phyloP scores from a whole-genome alignment of 2,888 invertebrate genomes.

The Panopea generosa region DNA sequence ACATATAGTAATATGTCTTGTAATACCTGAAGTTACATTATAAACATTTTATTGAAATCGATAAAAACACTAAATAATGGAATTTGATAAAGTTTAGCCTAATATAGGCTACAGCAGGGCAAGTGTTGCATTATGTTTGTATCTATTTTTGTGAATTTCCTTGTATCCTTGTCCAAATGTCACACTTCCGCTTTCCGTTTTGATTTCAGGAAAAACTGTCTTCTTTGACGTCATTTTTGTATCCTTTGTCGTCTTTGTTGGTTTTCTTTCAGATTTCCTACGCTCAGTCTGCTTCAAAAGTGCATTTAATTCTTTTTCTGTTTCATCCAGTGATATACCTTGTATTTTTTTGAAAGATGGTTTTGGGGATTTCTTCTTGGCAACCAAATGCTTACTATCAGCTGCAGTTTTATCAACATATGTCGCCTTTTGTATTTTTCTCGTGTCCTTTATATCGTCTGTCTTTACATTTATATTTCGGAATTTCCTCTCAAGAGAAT shows the following conservation, averaged over 20 bases:
- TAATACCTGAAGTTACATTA: not conserved
- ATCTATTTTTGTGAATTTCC: slow-evolving; percentile 47
- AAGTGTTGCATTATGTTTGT: slow-evolving; percentile 21
- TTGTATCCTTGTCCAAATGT: slow-evolving; percentile 45
- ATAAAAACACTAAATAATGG: not conserved
- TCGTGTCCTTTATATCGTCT: slow-evolving; percentile 18
- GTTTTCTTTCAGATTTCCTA: slow-evolving; percentile 22
- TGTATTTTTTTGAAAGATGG: slow-evolving; percentile 13
- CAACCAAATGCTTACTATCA: not conserved
- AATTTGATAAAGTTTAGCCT: not conserved
- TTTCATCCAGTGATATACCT: not conserved
- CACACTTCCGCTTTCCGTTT: slow-evolving; percentile 7
- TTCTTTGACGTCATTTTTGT: slow-evolving; percentile 35
- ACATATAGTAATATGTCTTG: not conserved
- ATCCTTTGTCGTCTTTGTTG: slow-evolving; percentile 18
- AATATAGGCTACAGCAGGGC: slow-evolving; percentile 22
- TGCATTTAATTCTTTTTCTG: not conserved
- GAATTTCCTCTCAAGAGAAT: slow-evolving; percentile 45
- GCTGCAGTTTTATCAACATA: slow-evolving; percentile 39
- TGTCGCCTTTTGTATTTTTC: slow-evolving; percentile 28
- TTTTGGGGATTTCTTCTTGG: slow-evolving; percentile 10
- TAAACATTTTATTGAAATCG: not conserved
- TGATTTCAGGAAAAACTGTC: slow-evolving; percentile 28
- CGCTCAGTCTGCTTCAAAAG: not conserved
- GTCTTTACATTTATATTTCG: slow-evolving; percentile 40